Evolutionary conservation across 2,113 vertebrate genomes (phyloP), one percentile per base, ranked within the genome.

Genomic region (Platysteira castanea): DNA sequence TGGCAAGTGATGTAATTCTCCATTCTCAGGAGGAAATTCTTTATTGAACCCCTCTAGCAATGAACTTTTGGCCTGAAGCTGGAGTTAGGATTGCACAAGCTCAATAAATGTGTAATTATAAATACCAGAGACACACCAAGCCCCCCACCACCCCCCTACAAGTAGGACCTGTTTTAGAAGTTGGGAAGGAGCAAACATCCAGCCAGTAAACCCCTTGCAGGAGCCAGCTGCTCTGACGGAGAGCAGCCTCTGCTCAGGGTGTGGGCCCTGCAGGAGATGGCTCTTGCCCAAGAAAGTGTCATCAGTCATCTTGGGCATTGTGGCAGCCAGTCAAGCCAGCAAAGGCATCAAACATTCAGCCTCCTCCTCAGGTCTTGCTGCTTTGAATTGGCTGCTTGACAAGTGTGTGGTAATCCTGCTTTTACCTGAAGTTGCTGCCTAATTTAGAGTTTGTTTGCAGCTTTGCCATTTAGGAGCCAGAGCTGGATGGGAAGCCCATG

Each of bases 11-110:
- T 87, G 92, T 93, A 96, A 95, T 95, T 68, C 85, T 94, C 68
- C 73, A 78, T 90, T 88, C 84, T 93, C 87, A 67, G 64, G 60
- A 93, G 90, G 95, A 96, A 97, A 96, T 94, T 96, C 93, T 96
- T 97, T 92, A 90, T 13, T 96, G 90, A 94, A 94, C 90, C 90
- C 95, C 92, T 96, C 90, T 88, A 94, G 93, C 96, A 92, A 81
- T 93, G 92, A 97, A 93, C 96, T 97, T 95, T 63, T 96, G 95
- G 96, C 93, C 95, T 93, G 92, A 96, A 97, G 90, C 95, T 95
- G 83, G 64, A 96, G 93, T 77, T 96, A 63, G 46, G 78, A 96
- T 95, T 96, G 90, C 96, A 96, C 95, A 96, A 90, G 79, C 83
- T 95, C 87, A 95, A 96, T 95, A 93, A 91, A 96, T 86, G 73